A percentile compares a stretch with the other conserved stretches of the same genome.
Evolutionary conservation across 2,888 invertebrate genomes (phyloP).

Genomic region (Taenaris catops): DNA sequence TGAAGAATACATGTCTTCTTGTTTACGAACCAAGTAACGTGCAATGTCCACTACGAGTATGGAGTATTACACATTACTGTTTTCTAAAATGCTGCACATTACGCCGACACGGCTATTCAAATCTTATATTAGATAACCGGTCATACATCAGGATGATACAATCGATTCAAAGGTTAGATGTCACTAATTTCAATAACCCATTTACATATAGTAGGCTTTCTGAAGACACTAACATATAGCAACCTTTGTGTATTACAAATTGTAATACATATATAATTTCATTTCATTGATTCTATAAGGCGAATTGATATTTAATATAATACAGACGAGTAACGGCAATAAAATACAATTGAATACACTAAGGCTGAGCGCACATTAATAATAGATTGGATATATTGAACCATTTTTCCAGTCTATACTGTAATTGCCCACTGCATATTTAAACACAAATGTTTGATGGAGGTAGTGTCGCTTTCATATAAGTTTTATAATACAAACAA

Average conservation of each 20-base stretch:
- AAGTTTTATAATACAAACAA: no score
- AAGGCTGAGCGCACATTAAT: neutral
- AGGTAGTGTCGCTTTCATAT: no score
- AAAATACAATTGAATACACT: neutral
- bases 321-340: neutral
- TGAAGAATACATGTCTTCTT: no score
- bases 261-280: slow-evolving; percentile 4
- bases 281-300: slow-evolving; percentile 4
- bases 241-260: slow-evolving; percentile 12
- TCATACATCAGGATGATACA: slow-evolving; percentile 19
- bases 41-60: neutral
- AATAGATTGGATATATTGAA: no score
- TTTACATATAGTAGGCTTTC: slow-evolving; percentile 20
- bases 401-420: no score
- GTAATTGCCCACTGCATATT: no score
- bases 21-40: no score
- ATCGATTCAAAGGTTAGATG: slow-evolving; percentile 19
- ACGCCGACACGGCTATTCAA: slow-evolving; percentile 3
- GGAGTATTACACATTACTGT: slow-evolving; percentile 2
- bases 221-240: slow-evolving; percentile 15
- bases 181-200: slow-evolving; percentile 21
- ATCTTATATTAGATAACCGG: slow-evolving; percentile 12
- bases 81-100: slow-evolving; percentile 4
- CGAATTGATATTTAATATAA: slow-evolving; percentile 5
- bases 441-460: no score